A percentile compares a stretch with the other conserved stretches of the same genome.
Evolutionary conservation across 2,797 vertebrate species (phyloP).

Genomic region (Lepilemur septentrionalis): DNA sequence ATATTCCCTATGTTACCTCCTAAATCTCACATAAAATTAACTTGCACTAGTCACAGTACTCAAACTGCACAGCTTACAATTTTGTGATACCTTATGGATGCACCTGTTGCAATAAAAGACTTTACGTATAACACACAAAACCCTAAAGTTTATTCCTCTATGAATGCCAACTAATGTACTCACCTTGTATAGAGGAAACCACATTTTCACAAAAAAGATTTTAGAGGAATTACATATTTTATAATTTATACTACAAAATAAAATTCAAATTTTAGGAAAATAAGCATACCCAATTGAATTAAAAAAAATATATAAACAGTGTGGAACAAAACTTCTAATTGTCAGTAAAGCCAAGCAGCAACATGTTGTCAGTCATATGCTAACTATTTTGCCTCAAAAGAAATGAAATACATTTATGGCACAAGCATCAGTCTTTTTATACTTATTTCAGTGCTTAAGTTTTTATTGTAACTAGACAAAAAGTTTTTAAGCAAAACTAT

Average conservation of each 20-base stretch:
- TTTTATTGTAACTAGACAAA: slow-evolving; percentile 21
- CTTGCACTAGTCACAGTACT: neutral
- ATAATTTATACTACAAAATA: neutral
- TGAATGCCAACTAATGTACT: neutral
- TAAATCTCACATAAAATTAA: slow-evolving; percentile 38
- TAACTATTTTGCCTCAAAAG: neutral
- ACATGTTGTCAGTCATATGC: neutral
- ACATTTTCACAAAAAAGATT: neutral
- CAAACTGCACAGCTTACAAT: neutral
- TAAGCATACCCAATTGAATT: neutral
- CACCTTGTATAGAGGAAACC: slow-evolving; percentile 4
- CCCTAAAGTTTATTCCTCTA: neutral
- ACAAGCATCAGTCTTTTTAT: neutral
- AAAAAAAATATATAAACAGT: neutral
- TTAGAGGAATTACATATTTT: neutral
- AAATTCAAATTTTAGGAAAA: neutral
- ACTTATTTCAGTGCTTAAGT: neutral
- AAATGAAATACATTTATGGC: neutral
- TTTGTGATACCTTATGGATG: neutral
- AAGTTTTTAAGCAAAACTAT: neutral
- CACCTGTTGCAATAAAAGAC: neutral
- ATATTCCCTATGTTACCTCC: neutral
- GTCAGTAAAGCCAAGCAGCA: neutral
- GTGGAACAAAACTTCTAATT: neutral
- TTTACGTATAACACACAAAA: neutral